These are phyloP conservation scores for Pandemis cinnamomeana DNA, from an alignment of 2,888 invertebrate genomes.

Conservation along the genomic window DNA sequence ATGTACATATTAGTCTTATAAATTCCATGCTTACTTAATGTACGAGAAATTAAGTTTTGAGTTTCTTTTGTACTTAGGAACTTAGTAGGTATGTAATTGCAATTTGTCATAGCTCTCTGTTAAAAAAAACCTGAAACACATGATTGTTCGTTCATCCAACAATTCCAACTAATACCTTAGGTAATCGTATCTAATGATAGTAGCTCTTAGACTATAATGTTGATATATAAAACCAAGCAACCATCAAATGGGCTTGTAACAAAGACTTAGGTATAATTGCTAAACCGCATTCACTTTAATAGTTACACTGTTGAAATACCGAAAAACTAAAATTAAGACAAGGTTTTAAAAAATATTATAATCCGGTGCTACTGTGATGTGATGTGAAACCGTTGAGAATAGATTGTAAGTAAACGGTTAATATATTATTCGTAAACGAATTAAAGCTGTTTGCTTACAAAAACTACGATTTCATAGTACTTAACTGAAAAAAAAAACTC, in stretches of 20 bases:
- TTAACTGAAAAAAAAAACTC: background rate
- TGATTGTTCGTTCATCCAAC: background rate
- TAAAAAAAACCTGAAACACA: background rate
- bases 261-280: slow-evolving; percentile 51
- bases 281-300: slow-evolving; percentile 44
- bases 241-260: slow-evolving; percentile 77
- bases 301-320: background rate
- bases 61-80: too few species aligned
- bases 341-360: background rate
- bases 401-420: background rate
- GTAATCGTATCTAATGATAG: slow-evolving; percentile 25
- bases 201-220: slow-evolving; percentile 38
- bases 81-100: too few species aligned
- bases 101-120: background rate
- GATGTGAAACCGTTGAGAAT: slow-evolving; percentile 9
- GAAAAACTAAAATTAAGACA: background rate
- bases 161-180: background rate
- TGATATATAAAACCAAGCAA: slow-evolving; percentile 58
- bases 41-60: too few species aligned
- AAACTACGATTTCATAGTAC: background rate
- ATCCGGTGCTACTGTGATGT: background rate
- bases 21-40: too few species aligned
- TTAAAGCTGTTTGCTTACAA: background rate
- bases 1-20: too few species aligned
- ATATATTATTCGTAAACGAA: background rate